These are phyloP conservation scores for Netelia virgata DNA, from an alignment of 2,888 invertebrate genomes.

Conservation along the genomic window DNA sequence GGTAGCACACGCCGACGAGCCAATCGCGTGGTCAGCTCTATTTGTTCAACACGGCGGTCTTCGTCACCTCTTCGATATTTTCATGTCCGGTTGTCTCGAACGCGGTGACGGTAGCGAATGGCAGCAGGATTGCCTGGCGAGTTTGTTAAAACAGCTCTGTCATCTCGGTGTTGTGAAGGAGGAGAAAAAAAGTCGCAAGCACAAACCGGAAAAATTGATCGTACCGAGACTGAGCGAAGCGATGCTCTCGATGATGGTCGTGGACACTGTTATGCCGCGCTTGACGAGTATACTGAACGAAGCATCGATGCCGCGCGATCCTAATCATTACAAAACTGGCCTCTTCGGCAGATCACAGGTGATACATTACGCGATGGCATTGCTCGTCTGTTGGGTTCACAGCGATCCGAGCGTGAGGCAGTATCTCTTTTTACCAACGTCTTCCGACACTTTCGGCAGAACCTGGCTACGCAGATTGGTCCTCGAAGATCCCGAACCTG, in stretches of 20 bases:
- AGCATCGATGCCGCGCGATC: constrained; percentile 92
- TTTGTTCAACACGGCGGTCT: constrained; percentile 96
- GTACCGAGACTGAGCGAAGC: constrained; percentile 91
- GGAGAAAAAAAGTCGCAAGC: constrained; percentile 84
- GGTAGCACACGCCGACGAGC: constrained; percentile 69
- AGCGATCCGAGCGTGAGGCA: constrained; percentile 93
- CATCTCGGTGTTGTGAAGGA: constrained; percentile 91
- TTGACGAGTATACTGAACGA: constrained; percentile 95
- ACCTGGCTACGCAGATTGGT: constrained; percentile 94
- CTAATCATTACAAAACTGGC: constrained; percentile 95
- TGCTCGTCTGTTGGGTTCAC: constrained; percentile 97
- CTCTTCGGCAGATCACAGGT: constrained; percentile 97
- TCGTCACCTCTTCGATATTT: constrained; percentile 95
- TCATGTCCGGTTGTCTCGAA: constrained; percentile 92
- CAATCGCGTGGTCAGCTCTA: constrained; percentile 89
- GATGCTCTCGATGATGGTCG: constrained; percentile 94
- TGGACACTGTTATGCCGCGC: constrained; percentile 93
- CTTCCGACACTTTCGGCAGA: constrained; percentile 89
- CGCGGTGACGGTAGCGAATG: constrained; percentile 94
- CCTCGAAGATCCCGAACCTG: constrained; percentile 96
- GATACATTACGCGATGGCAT: constrained; percentile 95
- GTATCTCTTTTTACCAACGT: constrained; percentile 90
- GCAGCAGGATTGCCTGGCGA: constrained; percentile 97
- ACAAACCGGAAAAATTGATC: constrained; percentile 87
- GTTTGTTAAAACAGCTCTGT: constrained; percentile 93